These are phyloP conservation scores for Sesamia inferens DNA, from an alignment of 2,888 invertebrate species.

Conservation along the genomic window DNA sequence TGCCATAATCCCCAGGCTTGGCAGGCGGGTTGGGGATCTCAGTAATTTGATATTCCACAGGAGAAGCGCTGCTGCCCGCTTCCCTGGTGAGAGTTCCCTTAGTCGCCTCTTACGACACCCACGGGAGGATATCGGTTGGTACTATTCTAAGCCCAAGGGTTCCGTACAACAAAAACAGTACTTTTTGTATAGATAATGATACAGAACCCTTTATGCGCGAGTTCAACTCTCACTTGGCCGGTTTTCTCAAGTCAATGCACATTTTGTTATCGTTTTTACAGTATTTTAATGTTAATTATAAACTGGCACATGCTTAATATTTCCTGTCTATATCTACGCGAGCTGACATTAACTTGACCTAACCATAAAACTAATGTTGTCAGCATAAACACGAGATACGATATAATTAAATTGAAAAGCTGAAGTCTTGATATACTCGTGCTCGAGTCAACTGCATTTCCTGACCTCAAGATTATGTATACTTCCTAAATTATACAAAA, in stretches of 20 bases:
- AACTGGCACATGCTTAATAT: conserved; percentile 17
- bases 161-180: too few species aligned
- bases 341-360: conserved; percentile 52
- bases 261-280: conserved; percentile 15
- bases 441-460: conserved; percentile 15
- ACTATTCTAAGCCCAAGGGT: too few species aligned
- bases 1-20: too few species aligned
- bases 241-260: conserved; percentile 19
- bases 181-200: too few species aligned
- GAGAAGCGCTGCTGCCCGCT: too few species aligned
- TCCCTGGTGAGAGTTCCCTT: too few species aligned
- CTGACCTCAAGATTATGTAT: conserved; percentile 23
- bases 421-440: conserved; percentile 14
- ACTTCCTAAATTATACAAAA: neutral
- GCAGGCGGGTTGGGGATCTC: too few species aligned
- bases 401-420: conserved; percentile 19
- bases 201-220: too few species aligned
- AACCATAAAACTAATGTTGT: conserved; percentile 19
- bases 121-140: too few species aligned
- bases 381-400: neutral
- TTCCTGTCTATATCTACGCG: conserved; percentile 40
- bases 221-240: too few species aligned
- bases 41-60: too few species aligned
- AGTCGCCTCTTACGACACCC: too few species aligned
- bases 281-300: conserved; percentile 23